These are phyloP conservation scores for Penaeus indicus DNA, from an alignment of 1,140 invertebrate species.

Conservation along the genomic window DNA sequence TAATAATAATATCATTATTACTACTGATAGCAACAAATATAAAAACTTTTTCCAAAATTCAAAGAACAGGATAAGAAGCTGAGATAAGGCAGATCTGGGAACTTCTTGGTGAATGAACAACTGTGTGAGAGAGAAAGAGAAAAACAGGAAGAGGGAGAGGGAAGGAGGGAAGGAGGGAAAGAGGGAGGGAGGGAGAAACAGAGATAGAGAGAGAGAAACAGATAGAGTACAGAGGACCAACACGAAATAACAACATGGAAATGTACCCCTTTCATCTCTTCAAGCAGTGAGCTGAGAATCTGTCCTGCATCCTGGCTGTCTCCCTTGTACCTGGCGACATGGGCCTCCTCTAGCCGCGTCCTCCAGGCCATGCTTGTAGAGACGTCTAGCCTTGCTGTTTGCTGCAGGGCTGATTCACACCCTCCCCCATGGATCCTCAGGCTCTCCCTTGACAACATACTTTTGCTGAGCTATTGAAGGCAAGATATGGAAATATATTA, in stretches of 20 bases:
- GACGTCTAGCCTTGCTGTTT: slow-evolving; percentile 1
- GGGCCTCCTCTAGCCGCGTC: slow-evolving; percentile 38
- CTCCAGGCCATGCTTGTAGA: slow-evolving; percentile 2
- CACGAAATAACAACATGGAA: too few relatives aligned
- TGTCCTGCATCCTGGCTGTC: slow-evolving; percentile 20
- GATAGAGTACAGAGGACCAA: too few relatives aligned
- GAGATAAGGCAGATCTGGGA: too few relatives aligned
- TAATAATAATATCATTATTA: too few relatives aligned
- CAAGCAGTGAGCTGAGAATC: slow-evolving; percentile 14
- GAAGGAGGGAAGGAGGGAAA: background rate
- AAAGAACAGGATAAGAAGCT: too few relatives aligned
- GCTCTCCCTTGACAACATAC: slow-evolving; percentile 2
- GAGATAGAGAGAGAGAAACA: too few relatives aligned
- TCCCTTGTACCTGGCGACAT: slow-evolving; percentile 27
- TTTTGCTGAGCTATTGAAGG: slow-evolving; percentile 44
- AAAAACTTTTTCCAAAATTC: too few relatives aligned
- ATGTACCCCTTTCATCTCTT: slow-evolving; percentile 28
- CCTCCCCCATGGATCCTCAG: background rate
- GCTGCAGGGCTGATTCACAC: slow-evolving; percentile 27
- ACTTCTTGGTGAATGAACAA: background rate
- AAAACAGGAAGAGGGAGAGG: background rate
- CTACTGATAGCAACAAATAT: too few relatives aligned
- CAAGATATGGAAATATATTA: background rate
- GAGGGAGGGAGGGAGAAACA: too few relatives aligned
- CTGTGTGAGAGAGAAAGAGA: background rate